Base-by-base conservation (phyloP, 2,888 invertebrate genomes). In the Clivina fossor region DNA sequence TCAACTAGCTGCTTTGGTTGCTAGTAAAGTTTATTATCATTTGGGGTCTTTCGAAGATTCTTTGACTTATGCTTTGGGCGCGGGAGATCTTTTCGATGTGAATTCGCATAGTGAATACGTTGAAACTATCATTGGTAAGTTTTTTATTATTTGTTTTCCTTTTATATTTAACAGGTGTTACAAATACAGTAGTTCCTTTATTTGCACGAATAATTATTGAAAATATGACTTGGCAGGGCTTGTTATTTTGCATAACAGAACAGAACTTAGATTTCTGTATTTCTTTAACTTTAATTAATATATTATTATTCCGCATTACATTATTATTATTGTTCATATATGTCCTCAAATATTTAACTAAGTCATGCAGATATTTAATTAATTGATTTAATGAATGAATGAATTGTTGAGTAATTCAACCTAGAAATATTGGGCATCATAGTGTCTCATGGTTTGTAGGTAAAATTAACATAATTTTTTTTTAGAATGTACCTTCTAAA, bases 11-110 rank as follows among this genome's bases (percentile, higher is more conserved):
- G 97, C 98, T 20, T 81, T 99, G 64, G 93, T 99, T 3, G 97
- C 96, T 4, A 98, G 97, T 64, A 99, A 99, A 77, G 95, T 97
- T 0, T 97, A 97, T 71, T 98, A 97, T 73, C 97, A 99, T 74
- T 80, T 99, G 61, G 97, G 97, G 24, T 92, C 96, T 1, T 98
- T 95, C 74, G 92, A 94, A 71, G 96, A 97, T 74, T 96, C 98
- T 0, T 76, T 99, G 61, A 93, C 93, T n/a, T 97, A 93, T 75
- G 99, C 99, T 18, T 78, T 99, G 13, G 94, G 96, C 13, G 96
- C 99, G 66, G 95, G 93, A 13, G 87, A 91, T 65, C 78, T 96
- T 15, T 98, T 99, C 73, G 92, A 97, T 77, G 93, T 98, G 1
- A 95, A 93, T 69, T 89, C 90, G 22, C 82, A 91, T 54, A 89